Evolutionary conservation across 1,140 invertebrate species (phyloP).

Genomic region (Drosophila bifasciata): DNA sequence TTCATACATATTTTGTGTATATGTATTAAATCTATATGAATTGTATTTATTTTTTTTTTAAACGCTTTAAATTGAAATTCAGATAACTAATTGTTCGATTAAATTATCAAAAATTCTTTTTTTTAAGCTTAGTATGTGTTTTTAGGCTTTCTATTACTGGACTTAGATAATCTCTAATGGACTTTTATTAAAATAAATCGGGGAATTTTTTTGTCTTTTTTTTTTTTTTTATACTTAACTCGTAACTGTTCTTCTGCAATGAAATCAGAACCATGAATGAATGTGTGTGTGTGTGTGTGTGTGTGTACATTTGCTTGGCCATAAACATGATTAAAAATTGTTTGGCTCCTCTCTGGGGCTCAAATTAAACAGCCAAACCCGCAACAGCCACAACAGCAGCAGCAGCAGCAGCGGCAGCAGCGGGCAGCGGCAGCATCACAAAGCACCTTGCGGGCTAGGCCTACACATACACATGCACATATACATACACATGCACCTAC

Average conservation of each 20-base stretch:
- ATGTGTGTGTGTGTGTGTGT: conserved; percentile 4
- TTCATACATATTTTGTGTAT: too few species aligned
- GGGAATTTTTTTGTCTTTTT: conserved; percentile 2
- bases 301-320: conserved; percentile 51
- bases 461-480: background rate
- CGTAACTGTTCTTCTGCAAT: conserved; percentile 48
- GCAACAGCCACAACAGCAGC: conserved; percentile 36
- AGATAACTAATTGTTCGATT: conserved; percentile 26
- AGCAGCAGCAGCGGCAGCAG: conserved; percentile 38
- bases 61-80: conserved; percentile 3
- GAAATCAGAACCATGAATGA: conserved; percentile 30
- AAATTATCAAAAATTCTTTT: conserved; percentile 7
- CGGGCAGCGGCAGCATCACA: conserved; percentile 40
- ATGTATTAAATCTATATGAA: too few species aligned
- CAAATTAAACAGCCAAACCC: conserved; percentile 53
- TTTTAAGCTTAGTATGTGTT: too few species aligned
- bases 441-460: conserved; percentile 50
- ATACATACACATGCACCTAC: background rate
- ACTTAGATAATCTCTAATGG: conserved; percentile 10
- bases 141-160: background rate
- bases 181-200: conserved; percentile 51
- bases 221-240: conserved; percentile 7
- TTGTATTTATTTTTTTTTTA: too few species aligned
- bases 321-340: conserved; percentile 77
- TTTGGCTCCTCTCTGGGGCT: conserved; percentile 50